Evolutionary conservation across 1,140 invertebrate species (phyloP).

Genomic region (Bombus confusus): DNA sequence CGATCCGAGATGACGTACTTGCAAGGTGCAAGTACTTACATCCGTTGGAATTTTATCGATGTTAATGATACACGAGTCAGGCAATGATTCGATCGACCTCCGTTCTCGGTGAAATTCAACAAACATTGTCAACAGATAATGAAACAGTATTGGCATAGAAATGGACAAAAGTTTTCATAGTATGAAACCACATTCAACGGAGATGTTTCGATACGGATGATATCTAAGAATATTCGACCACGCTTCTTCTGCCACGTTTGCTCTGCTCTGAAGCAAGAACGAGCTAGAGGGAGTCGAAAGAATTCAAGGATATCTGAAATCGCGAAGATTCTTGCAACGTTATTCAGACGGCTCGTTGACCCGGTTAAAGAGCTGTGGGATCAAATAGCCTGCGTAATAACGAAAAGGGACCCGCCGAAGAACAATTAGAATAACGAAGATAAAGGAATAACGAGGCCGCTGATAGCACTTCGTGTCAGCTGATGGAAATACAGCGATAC

Average conservation of each 20-base stretch:
- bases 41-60: conserved; percentile 57
- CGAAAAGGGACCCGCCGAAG: neutral
- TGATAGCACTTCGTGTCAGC: neutral
- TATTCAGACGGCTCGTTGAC: neutral
- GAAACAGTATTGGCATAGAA: neutral
- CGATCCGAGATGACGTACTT: neutral
- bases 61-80: conserved; percentile 53
- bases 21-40: conserved; percentile 29
- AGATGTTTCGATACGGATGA: neutral
- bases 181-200: neutral
- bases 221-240: neutral
- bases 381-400: neutral
- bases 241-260: neutral
- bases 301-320: neutral
- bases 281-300: neutral
- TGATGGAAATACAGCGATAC: conserved; percentile 22
- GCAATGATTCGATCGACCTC: conserved; percentile 55
- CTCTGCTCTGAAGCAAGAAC: neutral
- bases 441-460: conserved; percentile 1
- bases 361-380: too few relatives aligned
- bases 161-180: neutral
- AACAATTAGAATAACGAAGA: neutral
- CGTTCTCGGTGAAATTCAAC: conserved; percentile 33
- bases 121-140: neutral
- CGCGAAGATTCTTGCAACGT: neutral